Conservation (phyloP, 2,797 vertebrate genomes). For the Galagoides demidoff region DNA sequence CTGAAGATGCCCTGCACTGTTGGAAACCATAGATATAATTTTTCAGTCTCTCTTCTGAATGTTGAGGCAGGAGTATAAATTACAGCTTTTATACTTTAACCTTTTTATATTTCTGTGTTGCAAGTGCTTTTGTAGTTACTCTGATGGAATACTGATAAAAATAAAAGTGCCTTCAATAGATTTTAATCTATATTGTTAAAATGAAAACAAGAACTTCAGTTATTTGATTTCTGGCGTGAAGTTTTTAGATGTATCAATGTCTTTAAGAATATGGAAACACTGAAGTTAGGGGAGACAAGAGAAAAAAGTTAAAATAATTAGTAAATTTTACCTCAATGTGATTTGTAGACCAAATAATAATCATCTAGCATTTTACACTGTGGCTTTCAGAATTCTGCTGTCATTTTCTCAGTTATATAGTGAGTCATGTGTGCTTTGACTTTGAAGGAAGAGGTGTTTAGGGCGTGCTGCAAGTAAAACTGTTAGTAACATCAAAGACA, state of each 20-base stretch:
- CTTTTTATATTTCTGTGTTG: neutral
- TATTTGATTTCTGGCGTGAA: slow-evolving; percentile 26
- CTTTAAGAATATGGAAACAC: neutral
- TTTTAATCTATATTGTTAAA: slow-evolving; percentile 40
- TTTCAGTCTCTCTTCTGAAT: slow-evolving; percentile 41
- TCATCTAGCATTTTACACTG: neutral
- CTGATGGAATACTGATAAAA: neutral
- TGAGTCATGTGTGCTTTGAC: neutral
- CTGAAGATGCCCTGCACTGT: neutral
- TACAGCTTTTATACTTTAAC: slow-evolving; percentile 13
- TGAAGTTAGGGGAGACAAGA: neutral
- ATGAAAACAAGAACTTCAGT: slow-evolving; percentile 17
- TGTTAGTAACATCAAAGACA: neutral
- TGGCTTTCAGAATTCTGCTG: neutral
- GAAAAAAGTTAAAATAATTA: neutral
- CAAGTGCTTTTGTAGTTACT: neutral
- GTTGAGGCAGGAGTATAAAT: slow-evolving; percentile 1
- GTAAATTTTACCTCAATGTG: neutral
- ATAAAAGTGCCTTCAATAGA: neutral
- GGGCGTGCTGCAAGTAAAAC: neutral
- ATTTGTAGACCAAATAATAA: neutral
- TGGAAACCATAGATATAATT: neutral
- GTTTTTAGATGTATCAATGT: neutral
- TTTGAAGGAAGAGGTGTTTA: slow-evolving; percentile 3
- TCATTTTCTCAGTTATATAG: slow-evolving; percentile 7